Conservation (phyloP, 2,797 vertebrate species). For the Acipenser ruthenus region DNA sequence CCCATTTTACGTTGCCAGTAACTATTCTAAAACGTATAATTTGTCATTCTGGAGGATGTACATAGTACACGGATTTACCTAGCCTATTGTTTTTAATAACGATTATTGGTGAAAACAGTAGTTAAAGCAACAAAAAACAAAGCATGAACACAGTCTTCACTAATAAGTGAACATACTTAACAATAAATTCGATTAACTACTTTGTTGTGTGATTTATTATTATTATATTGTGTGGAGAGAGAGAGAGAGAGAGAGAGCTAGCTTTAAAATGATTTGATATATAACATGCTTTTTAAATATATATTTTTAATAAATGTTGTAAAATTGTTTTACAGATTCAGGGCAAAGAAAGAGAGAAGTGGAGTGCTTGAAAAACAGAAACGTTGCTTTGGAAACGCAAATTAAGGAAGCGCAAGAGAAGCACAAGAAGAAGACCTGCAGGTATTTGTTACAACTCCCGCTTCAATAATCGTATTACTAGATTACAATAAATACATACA, state of each 20-base stretch:
- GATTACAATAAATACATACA: too few relatives aligned
- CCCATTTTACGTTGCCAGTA: too few relatives aligned
- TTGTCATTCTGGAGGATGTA: too few relatives aligned
- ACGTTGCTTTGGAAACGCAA: conserved; percentile 53
- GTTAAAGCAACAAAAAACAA: not conserved
- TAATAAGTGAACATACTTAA: too few relatives aligned
- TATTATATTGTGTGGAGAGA: too few relatives aligned
- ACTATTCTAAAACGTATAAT: too few relatives aligned
- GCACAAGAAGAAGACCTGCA: conserved; percentile 45
- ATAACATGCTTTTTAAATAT: not conserved
- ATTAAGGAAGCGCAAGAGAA: conserved; percentile 52
- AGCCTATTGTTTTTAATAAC: not conserved
- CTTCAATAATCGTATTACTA: too few relatives aligned
- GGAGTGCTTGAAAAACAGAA: conserved; percentile 49
- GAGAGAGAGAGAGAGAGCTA: too few relatives aligned
- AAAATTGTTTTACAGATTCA: conserved; percentile 46
- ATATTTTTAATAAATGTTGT: conserved; percentile 1
- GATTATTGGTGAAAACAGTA: not conserved
- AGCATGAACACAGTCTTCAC: too few relatives aligned
- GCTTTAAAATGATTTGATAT: not conserved
- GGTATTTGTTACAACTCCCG: conserved; percentile 20
- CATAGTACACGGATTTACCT: not conserved
- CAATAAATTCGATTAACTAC: too few relatives aligned
- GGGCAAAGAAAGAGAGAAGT: conserved; percentile 51
- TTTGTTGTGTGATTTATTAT: too few relatives aligned